Evolutionary conservation across 2,888 invertebrate genomes (phyloP), one percentile per base, ranked within the genome.

Genomic region (Hetaerina titia): DNA sequence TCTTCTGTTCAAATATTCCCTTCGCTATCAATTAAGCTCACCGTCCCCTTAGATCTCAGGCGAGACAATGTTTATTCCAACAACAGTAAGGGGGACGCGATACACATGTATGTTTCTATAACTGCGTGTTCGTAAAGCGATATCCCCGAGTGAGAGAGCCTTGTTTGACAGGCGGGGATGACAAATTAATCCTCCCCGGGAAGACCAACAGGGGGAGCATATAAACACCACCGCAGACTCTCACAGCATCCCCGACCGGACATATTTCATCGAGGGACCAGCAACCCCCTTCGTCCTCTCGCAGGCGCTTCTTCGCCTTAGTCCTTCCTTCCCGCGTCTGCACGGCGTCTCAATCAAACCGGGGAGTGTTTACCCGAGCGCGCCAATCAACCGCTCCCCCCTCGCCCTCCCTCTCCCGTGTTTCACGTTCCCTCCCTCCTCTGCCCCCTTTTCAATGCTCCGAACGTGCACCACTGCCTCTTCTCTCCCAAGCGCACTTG

Each of bases 101-200:
- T 31, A 31, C 81, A 81, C 8, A 81, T 31, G 15, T n/a, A 31
- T 81, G 31, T 81, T 45, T 45, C 45, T 4, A 45, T 45, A 31
- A 31, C 31, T 15, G 81, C 13, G 13, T 81, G 58, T 25, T 6
- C 25, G 13, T 19, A 58, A n/a, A 60, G 58, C 60, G 45, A 45
- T n/a, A 58, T 1, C 22, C 17, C 58, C 25, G 60, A 9, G 25
- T 60, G 89, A 60, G 25, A 81, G 81, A 11, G 13, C 89, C 58
- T 90, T 90, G 89, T 90, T 90, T 90, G 89, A 90, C 89, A 90
- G 89, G 58, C 58, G 89, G 81, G 89, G 60, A 90, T 90, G 89
- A 60, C 89, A 90, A 60, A 90, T 90, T 90, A 90, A 60, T 90
- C 89, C 89, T 60, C 60, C 60, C 56, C n/a, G 19, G 60, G n/a